These are phyloP conservation scores for Malacoraja senta DNA, from an alignment of 2,797 vertebrate species.

Conservation along the genomic window DNA sequence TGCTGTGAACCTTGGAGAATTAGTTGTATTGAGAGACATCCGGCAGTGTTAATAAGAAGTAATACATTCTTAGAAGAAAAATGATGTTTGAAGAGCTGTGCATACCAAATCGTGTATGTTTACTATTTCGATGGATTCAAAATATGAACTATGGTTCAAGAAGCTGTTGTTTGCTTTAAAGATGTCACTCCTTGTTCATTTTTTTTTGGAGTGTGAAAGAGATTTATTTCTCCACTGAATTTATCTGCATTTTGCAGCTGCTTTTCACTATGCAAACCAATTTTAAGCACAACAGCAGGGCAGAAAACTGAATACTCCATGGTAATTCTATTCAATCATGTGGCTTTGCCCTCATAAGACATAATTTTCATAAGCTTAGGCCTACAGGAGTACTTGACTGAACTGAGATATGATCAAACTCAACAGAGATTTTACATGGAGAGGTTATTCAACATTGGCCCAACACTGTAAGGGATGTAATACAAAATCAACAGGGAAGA, in stretches of 20 bases:
- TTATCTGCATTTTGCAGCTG: slow-evolving; percentile 31
- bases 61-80: background rate
- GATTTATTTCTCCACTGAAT: slow-evolving; percentile 16
- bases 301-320: background rate
- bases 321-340: background rate
- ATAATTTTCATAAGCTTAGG: background rate
- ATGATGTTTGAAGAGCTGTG: background rate
- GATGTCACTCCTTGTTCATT: background rate
- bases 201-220: slow-evolving; percentile 2
- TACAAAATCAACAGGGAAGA: background rate
- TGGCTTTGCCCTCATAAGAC: background rate
- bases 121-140: background rate
- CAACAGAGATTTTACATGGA: background rate
- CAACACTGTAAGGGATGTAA: background rate
- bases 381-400: background rate
- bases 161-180: slow-evolving; percentile 28
- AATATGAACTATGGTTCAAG: background rate
- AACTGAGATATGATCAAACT: background rate
- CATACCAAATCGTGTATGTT: background rate
- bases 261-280: background rate
- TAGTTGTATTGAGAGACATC: background rate
- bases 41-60: background rate
- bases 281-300: background rate
- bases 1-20: background rate
- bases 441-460: background rate